Conservation (phyloP, 1,140 invertebrate species). For the Asobara japonica region DNA sequence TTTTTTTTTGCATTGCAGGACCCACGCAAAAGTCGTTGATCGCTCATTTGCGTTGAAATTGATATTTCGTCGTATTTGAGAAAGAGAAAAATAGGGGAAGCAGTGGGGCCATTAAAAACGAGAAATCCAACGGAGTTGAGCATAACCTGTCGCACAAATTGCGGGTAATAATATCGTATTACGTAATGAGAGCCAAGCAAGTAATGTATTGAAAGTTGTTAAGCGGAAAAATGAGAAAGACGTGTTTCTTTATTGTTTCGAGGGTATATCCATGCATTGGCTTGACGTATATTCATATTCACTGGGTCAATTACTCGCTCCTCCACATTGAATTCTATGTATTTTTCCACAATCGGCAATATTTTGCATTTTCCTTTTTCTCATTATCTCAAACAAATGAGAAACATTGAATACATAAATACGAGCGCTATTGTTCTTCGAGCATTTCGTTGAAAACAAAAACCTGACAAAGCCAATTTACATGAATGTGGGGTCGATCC, state of each 20-base stretch:
- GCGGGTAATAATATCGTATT: not conserved
- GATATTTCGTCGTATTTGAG: not conserved
- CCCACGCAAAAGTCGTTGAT: constrained; percentile 7
- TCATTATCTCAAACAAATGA: too few relatives aligned
- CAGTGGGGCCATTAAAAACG: not conserved
- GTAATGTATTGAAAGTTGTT: not conserved
- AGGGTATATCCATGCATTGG: not conserved
- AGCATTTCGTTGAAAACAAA: not conserved
- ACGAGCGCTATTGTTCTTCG: not conserved
- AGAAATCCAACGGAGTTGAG: not conserved
- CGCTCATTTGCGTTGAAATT: not conserved
- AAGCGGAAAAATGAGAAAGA: not conserved
- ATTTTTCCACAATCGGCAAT: too few relatives aligned
- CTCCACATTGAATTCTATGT: not conserved
- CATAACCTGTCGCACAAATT: not conserved
- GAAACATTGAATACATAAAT: too few relatives aligned
- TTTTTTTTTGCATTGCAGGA: too few relatives aligned
- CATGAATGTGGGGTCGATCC: not conserved
- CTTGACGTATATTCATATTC: not conserved
- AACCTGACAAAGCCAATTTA: too few relatives aligned
- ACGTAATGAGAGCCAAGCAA: not conserved
- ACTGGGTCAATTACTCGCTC: not conserved
- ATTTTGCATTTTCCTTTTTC: too few relatives aligned
- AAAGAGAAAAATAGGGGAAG: not conserved
- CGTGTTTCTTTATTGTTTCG: not conserved